phyloP scores from a whole-genome alignment of 1,140 invertebrate species.

The Drosophila nebulosa region DNA sequence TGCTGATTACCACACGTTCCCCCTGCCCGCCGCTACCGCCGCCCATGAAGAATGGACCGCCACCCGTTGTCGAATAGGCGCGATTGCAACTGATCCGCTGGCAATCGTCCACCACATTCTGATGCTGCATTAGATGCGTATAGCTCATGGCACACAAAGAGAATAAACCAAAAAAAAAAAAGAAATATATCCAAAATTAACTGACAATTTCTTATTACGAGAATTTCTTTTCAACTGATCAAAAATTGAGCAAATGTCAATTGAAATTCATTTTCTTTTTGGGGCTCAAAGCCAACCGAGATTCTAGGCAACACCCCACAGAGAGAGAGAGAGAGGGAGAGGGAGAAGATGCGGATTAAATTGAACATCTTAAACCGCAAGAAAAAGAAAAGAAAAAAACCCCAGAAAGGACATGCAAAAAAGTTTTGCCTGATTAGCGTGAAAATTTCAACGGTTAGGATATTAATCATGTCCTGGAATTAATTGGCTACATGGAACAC shows the following conservation, averaged over 20 bases:
- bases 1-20: slow-evolving; percentile 30
- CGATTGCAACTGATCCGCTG: slow-evolving; percentile 54
- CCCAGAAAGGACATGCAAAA: neutral
- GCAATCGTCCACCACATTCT: slow-evolving; percentile 28
- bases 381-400: neutral
- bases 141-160: slow-evolving; percentile 25
- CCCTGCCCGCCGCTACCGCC: too few relatives aligned
- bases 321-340: too few relatives aligned
- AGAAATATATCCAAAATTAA: neutral
- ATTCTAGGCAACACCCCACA: too few relatives aligned
- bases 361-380: neutral
- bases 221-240: neutral
- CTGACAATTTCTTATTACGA: neutral
- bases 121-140: slow-evolving; percentile 15
- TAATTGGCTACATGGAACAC: neutral
- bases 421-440: neutral
- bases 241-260: neutral
- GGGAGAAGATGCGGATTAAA: neutral
- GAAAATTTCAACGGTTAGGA: neutral
- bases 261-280: too few relatives aligned
- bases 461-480: neutral
- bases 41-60: too few relatives aligned
- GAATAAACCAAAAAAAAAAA: neutral
- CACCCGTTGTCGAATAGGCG: neutral
- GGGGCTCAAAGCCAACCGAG: neutral